These are phyloP conservation scores for Maniola jurtina DNA, from an alignment of 1,140 invertebrate genomes.

Conservation along the genomic window DNA sequence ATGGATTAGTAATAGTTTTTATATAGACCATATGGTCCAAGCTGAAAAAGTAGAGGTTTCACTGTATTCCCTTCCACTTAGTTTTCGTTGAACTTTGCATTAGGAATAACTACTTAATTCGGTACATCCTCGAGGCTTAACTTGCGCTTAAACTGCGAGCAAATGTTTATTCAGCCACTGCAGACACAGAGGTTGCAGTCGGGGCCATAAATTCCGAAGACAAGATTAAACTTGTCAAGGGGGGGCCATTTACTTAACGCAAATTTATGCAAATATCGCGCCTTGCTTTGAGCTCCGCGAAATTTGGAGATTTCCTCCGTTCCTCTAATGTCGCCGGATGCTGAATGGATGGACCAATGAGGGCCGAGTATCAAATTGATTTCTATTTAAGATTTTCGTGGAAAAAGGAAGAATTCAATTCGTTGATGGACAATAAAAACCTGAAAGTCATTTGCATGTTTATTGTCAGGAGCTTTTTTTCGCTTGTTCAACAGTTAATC, in stretches of 20 bases:
- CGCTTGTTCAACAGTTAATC: too few species aligned
- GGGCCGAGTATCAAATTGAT: neutral
- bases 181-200: constrained; percentile 57
- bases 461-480: too few species aligned
- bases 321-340: constrained; percentile 36
- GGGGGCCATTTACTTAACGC: constrained; percentile 75
- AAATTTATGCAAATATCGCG: constrained; percentile 76
- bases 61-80: too few species aligned
- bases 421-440: neutral
- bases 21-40: too few species aligned
- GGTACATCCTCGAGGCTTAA: constrained; percentile 5
- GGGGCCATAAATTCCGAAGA: constrained; percentile 73
- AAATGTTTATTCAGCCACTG: constrained; percentile 67
- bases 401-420: neutral
- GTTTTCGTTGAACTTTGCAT: neutral
- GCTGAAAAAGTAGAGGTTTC: neutral
- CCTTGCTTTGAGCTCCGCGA: constrained; percentile 53
- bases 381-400: neutral
- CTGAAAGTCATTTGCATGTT: too few species aligned
- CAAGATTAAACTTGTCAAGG: constrained; percentile 78
- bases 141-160: constrained; percentile 43
- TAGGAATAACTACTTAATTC: constrained; percentile 9
- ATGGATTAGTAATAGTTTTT: too few species aligned
- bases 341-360: neutral
- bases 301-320: constrained; percentile 47